A percentile compares a stretch with the other conserved stretches of the same genome.
These are phyloP conservation scores for Pachymerium ferrugineum DNA, from an alignment of 2,888 invertebrate species.

Conservation along the genomic window DNA sequence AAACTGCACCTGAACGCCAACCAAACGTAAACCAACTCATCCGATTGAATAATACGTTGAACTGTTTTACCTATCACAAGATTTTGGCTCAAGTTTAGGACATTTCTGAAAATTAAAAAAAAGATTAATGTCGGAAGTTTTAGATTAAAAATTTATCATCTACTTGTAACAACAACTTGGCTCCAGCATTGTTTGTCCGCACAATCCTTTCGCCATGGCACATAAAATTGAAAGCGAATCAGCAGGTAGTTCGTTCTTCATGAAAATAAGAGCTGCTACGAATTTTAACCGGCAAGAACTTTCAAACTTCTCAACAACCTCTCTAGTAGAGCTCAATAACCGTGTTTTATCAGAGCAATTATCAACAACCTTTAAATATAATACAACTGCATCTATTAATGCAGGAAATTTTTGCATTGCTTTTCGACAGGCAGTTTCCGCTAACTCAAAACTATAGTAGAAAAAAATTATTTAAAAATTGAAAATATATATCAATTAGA, in stretches of 20 bases:
- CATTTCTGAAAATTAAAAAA: not conserved
- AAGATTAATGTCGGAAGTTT: not conserved
- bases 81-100: not conserved
- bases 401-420: not conserved
- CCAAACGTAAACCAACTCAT: not conserved
- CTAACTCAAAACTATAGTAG: not conserved
- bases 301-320: not conserved
- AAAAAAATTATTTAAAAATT: no score
- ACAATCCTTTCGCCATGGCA: not conserved
- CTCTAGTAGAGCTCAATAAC: not conserved
- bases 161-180: conserved; percentile 15
- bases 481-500: not conserved
- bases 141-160: not conserved
- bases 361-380: not conserved
- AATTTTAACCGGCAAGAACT: not conserved
- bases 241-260: not conserved
- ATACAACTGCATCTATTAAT: not conserved
- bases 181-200: not conserved
- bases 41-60: not conserved
- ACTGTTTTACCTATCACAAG: not conserved
- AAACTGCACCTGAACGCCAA: not conserved
- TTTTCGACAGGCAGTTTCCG: not conserved
- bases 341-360: not conserved
- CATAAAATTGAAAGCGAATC: not conserved
- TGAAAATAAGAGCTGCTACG: not conserved